phyloP scores from a whole-genome alignment of 1,140 invertebrate genomes.

The Lamellibrachia luymesi region DNA sequence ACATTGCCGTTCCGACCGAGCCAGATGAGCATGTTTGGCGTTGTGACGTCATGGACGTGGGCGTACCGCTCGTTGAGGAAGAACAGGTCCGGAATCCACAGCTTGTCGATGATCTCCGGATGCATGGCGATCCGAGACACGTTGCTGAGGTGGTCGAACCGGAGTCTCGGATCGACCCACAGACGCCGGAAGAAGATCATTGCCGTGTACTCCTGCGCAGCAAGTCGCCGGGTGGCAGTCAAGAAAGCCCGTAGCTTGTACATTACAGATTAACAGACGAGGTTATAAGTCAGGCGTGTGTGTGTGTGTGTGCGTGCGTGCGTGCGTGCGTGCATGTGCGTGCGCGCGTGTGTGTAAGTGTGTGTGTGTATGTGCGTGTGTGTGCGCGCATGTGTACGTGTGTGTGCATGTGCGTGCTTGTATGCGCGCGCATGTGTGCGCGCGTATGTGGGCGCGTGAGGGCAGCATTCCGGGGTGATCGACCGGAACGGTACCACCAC shows the following conservation, averaged over 20 bases:
- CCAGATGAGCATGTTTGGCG: conserved; percentile 69
- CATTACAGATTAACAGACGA: too few species aligned
- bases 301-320: not conserved
- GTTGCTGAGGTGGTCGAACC: not conserved
- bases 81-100: conserved; percentile 71
- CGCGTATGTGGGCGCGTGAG: too few species aligned
- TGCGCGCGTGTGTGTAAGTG: too few species aligned
- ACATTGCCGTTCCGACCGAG: conserved; percentile 66
- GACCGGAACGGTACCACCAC: too few species aligned
- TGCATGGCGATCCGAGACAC: conserved; percentile 48
- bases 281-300: not conserved
- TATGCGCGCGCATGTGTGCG: too few species aligned
- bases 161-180: not conserved
- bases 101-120: conserved; percentile 78
- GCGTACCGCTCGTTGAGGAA: conserved; percentile 69
- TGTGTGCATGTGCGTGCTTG: too few species aligned
- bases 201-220: not conserved
- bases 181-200: not conserved
- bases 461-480: too few species aligned
- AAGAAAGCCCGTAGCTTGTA: too few species aligned
- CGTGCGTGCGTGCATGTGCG: not conserved
- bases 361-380: too few species aligned
- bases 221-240: not conserved
- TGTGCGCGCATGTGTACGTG: too few species aligned
- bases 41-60: conserved; percentile 49